Evolutionary conservation across 2,113 vertebrate genomes (phyloP), one percentile per base, ranked within the genome.

Genomic region (Polypterus bichir): DNA sequence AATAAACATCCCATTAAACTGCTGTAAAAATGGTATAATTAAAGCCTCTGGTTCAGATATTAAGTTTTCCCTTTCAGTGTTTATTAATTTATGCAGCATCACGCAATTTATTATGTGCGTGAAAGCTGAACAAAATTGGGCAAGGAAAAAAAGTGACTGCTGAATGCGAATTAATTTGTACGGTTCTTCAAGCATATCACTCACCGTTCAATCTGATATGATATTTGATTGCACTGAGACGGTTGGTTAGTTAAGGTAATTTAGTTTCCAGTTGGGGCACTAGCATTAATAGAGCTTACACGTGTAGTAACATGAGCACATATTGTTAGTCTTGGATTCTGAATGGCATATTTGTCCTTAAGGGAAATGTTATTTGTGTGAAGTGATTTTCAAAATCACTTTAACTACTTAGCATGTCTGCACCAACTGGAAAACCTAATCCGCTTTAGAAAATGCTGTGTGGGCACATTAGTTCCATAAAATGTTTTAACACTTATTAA

Each of bases 211-310:
- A 59, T 80, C 79, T 78, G 72, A 81, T 78, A 69, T 73, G 64
- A 68, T 58, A 64, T 76, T 80, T 80, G 75, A 84, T 78, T 84
- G 74, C 66, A 44, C 69, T 79, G 78, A 57, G 72, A 79, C 77
- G 81, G 81, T 79, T 87, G 80, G 81, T 86, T 88, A 83, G 76
- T 70, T 74, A 68, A 77, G 80, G 66, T 68, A 86, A 81, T 88
- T 85, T 83, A 69, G 46, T 76, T 80, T 74, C 65, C 67, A 77
- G 49, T 73, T 72, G 66, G 64, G 68, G 72, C 64, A 67, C 64
- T 64, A 56, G 66, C 72, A 71, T 82, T 84, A 84, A 80, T 82
- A 84, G 77, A 76, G 75, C 69, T 76, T 80, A 79, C 75, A 81
- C 73, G 71, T 79, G 68, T 82, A 81, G 79, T 74, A 84, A 76